A percentile compares a stretch with the other conserved stretches of the same genome.
Conservation (phyloP, 2,113 vertebrate genomes). For the Antechinus stuartii region DNA sequence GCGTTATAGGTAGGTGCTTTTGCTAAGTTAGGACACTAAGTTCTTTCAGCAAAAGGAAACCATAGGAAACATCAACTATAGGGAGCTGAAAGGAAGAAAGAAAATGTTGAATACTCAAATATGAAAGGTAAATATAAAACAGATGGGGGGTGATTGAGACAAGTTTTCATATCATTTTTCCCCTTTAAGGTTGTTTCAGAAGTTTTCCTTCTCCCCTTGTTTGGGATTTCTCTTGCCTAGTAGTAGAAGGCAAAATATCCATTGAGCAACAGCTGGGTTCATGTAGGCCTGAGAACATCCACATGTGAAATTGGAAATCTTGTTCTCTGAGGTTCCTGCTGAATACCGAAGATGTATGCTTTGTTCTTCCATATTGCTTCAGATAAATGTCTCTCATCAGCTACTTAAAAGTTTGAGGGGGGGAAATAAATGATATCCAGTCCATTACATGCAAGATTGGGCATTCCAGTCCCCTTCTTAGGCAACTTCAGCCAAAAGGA, state of each 20-base stretch:
- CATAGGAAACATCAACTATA: conserved; percentile 69
- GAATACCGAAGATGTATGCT: neutral
- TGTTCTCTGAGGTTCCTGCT: neutral
- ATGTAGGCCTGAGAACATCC: neutral
- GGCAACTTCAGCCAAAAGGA: conserved; percentile 16
- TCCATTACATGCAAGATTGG: neutral
- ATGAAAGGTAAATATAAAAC: conserved; percentile 82
- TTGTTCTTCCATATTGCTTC: neutral
- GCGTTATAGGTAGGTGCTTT: neutral
- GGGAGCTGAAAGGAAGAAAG: conserved; percentile 47
- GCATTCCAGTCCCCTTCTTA: conserved; percentile 22
- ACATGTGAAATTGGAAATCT: neutral
- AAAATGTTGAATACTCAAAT: conserved; percentile 52
- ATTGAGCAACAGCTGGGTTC: conserved; percentile 68
- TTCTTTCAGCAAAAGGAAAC: conserved; percentile 78
- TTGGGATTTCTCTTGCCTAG: conserved; percentile 36
- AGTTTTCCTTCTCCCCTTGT: conserved; percentile 84
- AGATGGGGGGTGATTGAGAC: conserved; percentile 88
- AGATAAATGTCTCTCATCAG: rapidly evolving
- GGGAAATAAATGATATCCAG: neutral
- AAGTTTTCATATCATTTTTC: conserved; percentile 85
- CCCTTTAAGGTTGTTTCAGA: conserved; percentile 85
- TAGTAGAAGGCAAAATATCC: neutral
- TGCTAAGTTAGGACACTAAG: conserved; percentile 68
- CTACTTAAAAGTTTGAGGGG: neutral